Conservation (phyloP, 2,113 vertebrate genomes). For the Burhinus bistriatus region DNA sequence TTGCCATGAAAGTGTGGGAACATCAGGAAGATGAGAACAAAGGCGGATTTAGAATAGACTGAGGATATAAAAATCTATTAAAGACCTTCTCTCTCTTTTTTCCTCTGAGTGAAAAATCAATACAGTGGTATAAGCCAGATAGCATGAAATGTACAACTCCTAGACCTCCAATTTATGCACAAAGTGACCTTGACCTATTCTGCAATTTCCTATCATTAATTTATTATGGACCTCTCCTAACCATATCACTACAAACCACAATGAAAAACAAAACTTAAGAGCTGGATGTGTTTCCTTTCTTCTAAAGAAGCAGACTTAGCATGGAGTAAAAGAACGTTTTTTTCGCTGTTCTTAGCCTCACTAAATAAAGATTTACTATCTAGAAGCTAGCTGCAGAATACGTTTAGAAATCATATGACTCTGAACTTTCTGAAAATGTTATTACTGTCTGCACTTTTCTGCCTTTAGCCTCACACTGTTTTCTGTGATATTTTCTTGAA, state of each 20-base stretch:
- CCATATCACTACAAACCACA: not conserved
- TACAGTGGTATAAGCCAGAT: slow-evolving; percentile 42
- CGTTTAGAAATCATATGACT: not conserved
- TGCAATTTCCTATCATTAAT: slow-evolving; percentile 63
- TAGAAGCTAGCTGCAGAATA: not conserved
- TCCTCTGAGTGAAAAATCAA: slow-evolving; percentile 54
- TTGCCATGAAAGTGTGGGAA: not conserved
- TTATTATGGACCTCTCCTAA: slow-evolving; percentile 17
- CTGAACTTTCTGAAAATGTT: not conserved
- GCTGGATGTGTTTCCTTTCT: slow-evolving; percentile 10
- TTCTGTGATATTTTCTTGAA: not conserved
- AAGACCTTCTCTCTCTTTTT: slow-evolving; percentile 31
- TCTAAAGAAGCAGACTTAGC: not conserved
- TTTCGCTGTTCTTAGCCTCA: not conserved
- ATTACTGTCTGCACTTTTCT: not conserved
- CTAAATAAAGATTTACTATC: not conserved
- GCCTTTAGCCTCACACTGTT: not conserved
- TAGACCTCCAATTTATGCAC: slow-evolving; percentile 27
- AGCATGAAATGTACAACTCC: slow-evolving; percentile 34
- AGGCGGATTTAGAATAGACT: slow-evolving; percentile 41
- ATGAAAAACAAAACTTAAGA: slow-evolving; percentile 30
- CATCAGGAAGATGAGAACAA: slow-evolving; percentile 1
- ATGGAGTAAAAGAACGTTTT: not conserved
- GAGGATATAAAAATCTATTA: slow-evolving; percentile 58
- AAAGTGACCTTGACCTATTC: slow-evolving; percentile 60